Percentiles rank a stretch among this genome's conserved stretches.
Evolutionary conservation across 2,113 vertebrate species (phyloP).

Genomic region (Rhipidura dahli): DNA sequence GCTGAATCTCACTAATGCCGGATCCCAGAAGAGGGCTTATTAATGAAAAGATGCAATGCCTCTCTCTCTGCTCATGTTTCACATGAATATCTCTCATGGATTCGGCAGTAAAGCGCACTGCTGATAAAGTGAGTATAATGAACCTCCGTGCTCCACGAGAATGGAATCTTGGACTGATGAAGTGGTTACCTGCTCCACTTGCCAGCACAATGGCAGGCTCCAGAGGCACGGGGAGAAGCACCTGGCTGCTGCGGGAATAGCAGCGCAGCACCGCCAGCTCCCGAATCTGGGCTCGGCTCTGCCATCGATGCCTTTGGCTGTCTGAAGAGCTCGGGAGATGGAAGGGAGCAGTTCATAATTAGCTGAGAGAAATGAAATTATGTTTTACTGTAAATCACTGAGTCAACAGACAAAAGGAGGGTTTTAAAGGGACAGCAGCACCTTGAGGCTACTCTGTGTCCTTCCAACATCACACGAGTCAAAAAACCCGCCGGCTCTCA

Average conservation of each 20-base stretch:
- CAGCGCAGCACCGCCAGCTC: not conserved
- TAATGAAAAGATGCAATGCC: conserved; percentile 81
- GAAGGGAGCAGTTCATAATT: not conserved
- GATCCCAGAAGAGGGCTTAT: conserved; percentile 86
- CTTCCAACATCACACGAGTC: not conserved
- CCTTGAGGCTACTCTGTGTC: conserved; percentile 10
- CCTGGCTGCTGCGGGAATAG: not conserved
- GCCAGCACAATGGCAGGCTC: not conserved
- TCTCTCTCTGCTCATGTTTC: conserved; percentile 80
- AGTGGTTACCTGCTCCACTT: conserved; percentile 49
- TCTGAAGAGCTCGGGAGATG: not conserved
- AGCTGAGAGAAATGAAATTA: conserved; percentile 19
- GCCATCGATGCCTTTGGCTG: not conserved
- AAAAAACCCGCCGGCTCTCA: not conserved
- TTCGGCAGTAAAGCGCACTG: conserved; percentile 79
- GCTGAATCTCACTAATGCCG: conserved; percentile 82
- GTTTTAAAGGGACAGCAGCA: conserved; percentile 46
- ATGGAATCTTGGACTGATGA: conserved; percentile 44
- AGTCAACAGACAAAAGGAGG: not conserved
- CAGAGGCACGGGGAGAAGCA: not conserved
- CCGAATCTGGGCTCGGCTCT: not conserved
- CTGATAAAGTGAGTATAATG: conserved; percentile 80
- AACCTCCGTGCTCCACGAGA: conserved; percentile 63
- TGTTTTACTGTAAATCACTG: not conserved
- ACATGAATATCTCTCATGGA: conserved; percentile 79